Evolutionary conservation across 1,140 invertebrate genomes (phyloP), one percentile per base, ranked within the genome.

Genomic region (Sipha flava): DNA sequence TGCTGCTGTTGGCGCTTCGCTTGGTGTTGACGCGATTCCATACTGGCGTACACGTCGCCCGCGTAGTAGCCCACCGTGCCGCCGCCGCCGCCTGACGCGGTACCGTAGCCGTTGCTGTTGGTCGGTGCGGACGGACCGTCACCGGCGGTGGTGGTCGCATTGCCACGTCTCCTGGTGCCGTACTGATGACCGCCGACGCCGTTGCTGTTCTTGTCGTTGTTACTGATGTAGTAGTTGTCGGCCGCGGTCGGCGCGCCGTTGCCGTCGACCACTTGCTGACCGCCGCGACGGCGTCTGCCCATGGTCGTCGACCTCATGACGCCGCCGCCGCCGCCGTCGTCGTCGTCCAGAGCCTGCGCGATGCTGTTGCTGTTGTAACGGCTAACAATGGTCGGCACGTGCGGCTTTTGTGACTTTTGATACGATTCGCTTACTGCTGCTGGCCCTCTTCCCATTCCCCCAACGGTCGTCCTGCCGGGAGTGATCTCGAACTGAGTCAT

Each of bases 361-460:
- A 47, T 10, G 49, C 16, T 16, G 47, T 26, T 23, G 64, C 9
- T 31, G 14, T 5, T 16, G 49, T 34, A 90, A 90, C 26, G 45
- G 47, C 90, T 89, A 62, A 89, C 89, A 80, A 86, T 87, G 40
- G 34, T 82, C 62, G 82, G 84, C 82, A 83, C 81, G 40, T 29
- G 31, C 52, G 43, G 45, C 18, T 31, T 57, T 5, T 7, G 21
- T 16, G 47, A 23, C 34, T 37, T 37, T 82, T 18, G 83, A 72
- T 26, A 47, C 57, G 31, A 23, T 0, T 47, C 75, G 31, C n/a
- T n/a, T n/a, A n/a, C n/a, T n/a, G n/a, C n/a, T n/a, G n/a, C 26
- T 40, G 26, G 23, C 9, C 31, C n/a, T n/a, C 5, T 77, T 18
- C 49, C 10, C 54, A n/a, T n/a, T 31, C 37, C 49, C 47, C 34